Evolutionary conservation across 2,797 vertebrate genomes (phyloP), one percentile per base, ranked within the genome.

Genomic region (Microhierax caerulescens): DNA sequence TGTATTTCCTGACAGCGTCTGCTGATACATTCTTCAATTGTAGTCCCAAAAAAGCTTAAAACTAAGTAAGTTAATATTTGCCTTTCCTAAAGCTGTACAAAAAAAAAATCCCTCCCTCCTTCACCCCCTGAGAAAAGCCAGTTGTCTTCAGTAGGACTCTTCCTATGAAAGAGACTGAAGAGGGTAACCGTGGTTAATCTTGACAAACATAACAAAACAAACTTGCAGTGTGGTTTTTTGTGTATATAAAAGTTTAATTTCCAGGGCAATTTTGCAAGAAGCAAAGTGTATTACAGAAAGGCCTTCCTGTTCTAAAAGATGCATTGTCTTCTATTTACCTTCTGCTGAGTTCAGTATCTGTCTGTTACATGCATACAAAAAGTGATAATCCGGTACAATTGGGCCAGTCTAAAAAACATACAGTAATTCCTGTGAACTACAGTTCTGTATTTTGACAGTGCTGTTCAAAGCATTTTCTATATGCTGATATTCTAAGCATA

Each of bases 341-440:
- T 92, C 54, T n/a, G 7, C 6, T 3, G 9, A 72, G 13, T 56
- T 77, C 27, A 67, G 1, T 34, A 39, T 24, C 25, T 59, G 8
- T 53, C 13, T 92, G 88, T 63, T 45, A 57, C 16, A 45, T 3
- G 28, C 11, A 64, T 7, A 56, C 53, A 63, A 80, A 73, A 20
- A 88, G 16, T 5, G 0, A 70, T 83, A 84, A 76, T 47, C 0
- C 1, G 1, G 37, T 30, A 64, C 20, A 68, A 53, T 1, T 45
- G 3, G 18, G 15, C 13, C 23, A 73, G 16, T 36, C 10, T 37
- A 63, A 77, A 88, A 88, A 72, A 21, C 2, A 2, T 34, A 48
- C 0, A 0, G 28, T n/a, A 74, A 68, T 60, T 73, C 20, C 18
- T 69, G 9, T 24, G 47, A 90, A 69, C 43, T 50, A 34, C 25